Base-by-base conservation (phyloP, 2,113 vertebrate species). In the Damaliscus lunatus region DNA sequence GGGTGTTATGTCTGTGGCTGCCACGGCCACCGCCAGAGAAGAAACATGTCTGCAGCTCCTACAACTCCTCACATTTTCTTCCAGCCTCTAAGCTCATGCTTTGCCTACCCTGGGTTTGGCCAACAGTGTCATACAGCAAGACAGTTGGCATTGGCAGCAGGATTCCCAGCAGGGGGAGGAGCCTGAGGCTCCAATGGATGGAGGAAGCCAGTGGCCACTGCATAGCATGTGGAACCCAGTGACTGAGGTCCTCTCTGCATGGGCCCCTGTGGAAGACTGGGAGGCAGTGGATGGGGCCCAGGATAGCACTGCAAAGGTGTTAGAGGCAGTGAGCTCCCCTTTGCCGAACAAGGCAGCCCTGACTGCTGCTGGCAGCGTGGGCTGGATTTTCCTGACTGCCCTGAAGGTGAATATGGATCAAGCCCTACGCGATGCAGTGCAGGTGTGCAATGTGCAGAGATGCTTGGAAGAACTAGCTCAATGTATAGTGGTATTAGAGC, bases 401-500 rank as follows among this genome's bases (percentile, higher is more conserved):
- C 19, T 71, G n/a, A 71, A 71, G n/a, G 67, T 40, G 67, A 40
- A 23, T 12, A 23, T 12, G n/a, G 67, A 6, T 40, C 67, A 23
- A 40, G 67, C 67, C 67, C 67, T 12, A 5, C 1, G 0, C 0
- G 0, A 71, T 40, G 19, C 67, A 71, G 10, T 12, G 19, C n/a
- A 1, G 8, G n/a, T 23, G 0, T 3, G 67, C 16, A 19, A 1
- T 71, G 64, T 21, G n/a, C 19, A 71, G n/a, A 71, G 67, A 71
- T 71, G 67, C 19, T 6, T 71, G 67, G 19, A 71, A 40, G n/a
- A 71, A 71, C 67, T 6, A 23, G 67, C 67, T 71, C n/a, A 71
- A 0, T 40, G n/a, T 11, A 21, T 36, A 36, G 17, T 6, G 64
- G n/a, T 11, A 71, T 71, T 71, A 40, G 19, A 40, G n/a, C 19